A percentile compares a stretch with the other conserved stretches of the same genome.
Evolutionary conservation across 2,888 invertebrate species (phyloP).

Genomic region (Pocota personata): DNA sequence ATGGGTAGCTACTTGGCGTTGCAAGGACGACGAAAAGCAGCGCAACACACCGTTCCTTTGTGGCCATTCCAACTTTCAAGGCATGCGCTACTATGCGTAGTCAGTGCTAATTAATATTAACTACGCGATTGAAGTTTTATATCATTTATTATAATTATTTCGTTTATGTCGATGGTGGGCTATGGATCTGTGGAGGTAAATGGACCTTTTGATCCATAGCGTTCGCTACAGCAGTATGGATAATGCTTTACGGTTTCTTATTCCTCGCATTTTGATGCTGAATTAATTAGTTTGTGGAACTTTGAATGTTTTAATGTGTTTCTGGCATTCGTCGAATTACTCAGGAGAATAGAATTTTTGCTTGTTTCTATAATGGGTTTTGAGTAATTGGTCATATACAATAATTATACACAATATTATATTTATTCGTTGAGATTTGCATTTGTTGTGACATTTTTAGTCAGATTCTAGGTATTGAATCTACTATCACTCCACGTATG

Average conservation of each 20-base stretch:
- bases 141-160: constrained; percentile 39
- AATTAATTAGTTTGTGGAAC: constrained; percentile 14
- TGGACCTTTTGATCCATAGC: constrained; percentile 4
- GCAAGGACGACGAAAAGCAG: not conserved
- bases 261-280: not conserved
- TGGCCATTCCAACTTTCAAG: not conserved
- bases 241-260: not conserved
- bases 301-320: constrained; percentile 17
- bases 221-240: not conserved
- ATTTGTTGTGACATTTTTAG: too few relatives aligned
- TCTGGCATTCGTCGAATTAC: not conserved
- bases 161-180: not conserved
- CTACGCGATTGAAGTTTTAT: constrained; percentile 45
- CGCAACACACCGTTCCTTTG: not conserved
- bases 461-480: too few relatives aligned
- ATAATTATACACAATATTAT: too few relatives aligned
- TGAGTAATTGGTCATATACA: not conserved
- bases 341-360: not conserved
- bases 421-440: too few relatives aligned
- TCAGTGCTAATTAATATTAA: constrained; percentile 41
- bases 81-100: not conserved
- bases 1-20: not conserved
- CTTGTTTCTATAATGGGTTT: not conserved
- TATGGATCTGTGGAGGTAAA: not conserved
- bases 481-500: too few relatives aligned